phyloP scores from a whole-genome alignment of 2,797 vertebrate genomes.

The Ptychobarbus kaznakovi region DNA sequence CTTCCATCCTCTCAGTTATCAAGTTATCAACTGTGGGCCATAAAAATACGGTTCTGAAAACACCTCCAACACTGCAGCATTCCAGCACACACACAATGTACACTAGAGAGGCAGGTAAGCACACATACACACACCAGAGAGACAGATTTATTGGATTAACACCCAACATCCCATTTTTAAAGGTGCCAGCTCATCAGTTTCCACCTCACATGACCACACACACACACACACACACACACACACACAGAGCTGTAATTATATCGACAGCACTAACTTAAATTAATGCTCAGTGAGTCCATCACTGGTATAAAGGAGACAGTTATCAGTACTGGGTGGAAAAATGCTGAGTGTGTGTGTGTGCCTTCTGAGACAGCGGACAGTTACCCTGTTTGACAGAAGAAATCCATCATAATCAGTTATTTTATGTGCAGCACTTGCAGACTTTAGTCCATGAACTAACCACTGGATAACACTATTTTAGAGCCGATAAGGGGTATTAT shows the following conservation, averaged over 20 bases:
- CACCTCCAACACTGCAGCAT: slow-evolving; percentile 78
- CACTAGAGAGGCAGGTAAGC: slow-evolving; percentile 58
- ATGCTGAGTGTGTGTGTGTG: slow-evolving; percentile 19
- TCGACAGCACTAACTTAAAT: slow-evolving; percentile 52
- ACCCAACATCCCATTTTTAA: slow-evolving; percentile 71
- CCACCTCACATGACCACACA: slow-evolving; percentile 66
- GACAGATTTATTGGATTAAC: slow-evolving; percentile 62
- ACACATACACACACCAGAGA: slow-evolving; percentile 33
- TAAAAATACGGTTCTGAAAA: slow-evolving; percentile 79
- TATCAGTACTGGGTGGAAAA: slow-evolving; percentile 47
- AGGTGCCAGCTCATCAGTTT: slow-evolving; percentile 79
- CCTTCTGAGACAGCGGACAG: not conserved
- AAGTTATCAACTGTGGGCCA: slow-evolving; percentile 79
- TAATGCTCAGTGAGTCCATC: slow-evolving; percentile 43
- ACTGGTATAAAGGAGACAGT: slow-evolving; percentile 48
- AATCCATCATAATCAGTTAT: slow-evolving; percentile 5
- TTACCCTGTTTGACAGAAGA: not conserved
- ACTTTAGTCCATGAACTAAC: not conserved
- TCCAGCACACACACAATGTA: slow-evolving; percentile 61
- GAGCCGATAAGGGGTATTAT: not conserved
- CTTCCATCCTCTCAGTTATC: slow-evolving; percentile 65
- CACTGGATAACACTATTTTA: slow-evolving; percentile 23
- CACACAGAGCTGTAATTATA: slow-evolving; percentile 48
- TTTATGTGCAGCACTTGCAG: slow-evolving; percentile 19
- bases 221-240: slow-evolving; percentile 11